phyloP scores from a whole-genome alignment of 2,888 invertebrate species.

The Invenusta paracnida region DNA sequence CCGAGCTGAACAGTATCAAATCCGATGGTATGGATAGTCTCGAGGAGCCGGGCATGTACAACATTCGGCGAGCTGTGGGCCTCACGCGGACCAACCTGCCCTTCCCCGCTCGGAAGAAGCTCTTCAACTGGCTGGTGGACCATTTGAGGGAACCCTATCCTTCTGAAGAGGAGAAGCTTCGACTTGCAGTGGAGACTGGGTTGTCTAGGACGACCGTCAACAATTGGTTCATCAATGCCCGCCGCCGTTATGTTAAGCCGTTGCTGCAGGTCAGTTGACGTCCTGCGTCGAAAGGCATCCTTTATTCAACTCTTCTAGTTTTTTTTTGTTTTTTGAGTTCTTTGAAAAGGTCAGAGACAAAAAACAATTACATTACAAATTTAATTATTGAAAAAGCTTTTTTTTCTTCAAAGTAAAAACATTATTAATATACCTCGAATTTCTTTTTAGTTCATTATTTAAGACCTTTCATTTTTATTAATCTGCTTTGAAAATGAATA shows the following conservation, averaged over 20 bases:
- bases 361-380: too few species aligned
- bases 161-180: constrained; percentile 44
- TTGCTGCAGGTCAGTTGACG: constrained; percentile 30
- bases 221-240: constrained; percentile 45
- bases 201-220: constrained; percentile 44
- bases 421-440: too few species aligned
- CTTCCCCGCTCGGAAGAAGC: constrained; percentile 44
- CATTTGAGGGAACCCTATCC: constrained; percentile 44
- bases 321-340: too few species aligned
- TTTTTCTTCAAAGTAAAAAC: too few species aligned
- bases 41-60: constrained; percentile 36
- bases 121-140: constrained; percentile 43
- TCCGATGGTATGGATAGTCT: neutral
- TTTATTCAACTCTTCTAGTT: too few species aligned
- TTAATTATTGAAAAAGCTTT: too few species aligned
- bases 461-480: too few species aligned
- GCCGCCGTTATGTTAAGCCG: constrained; percentile 44
- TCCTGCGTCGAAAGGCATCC: too few species aligned
- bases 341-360: too few species aligned
- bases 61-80: constrained; percentile 39
- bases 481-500: too few species aligned
- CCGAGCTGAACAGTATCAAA: neutral
- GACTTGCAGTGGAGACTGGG: constrained; percentile 43
- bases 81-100: constrained; percentile 44
- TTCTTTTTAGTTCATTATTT: too few species aligned